These are phyloP conservation scores for Mobula hypostoma DNA, from an alignment of 2,113 vertebrate species.

Conservation along the genomic window DNA sequence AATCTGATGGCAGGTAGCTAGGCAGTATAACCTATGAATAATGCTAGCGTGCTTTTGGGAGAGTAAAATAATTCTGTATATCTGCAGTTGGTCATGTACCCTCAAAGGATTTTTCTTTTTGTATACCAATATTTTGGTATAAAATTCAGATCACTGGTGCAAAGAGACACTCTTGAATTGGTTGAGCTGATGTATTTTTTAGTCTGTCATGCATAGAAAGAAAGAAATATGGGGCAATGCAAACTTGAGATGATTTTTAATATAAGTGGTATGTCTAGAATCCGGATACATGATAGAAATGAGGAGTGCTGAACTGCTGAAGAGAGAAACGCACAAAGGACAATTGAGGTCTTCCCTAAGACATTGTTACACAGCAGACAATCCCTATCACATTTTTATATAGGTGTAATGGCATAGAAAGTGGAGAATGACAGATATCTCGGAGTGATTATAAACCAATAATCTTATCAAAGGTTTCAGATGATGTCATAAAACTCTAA, in stretches of 20 bases:
- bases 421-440: slow-evolving; percentile 12
- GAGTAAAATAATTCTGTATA: not conserved
- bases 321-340: not conserved
- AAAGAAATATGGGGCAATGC: not conserved
- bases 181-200: not conserved
- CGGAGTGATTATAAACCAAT: slow-evolving; percentile 17
- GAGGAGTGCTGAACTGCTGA: not conserved
- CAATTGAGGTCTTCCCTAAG: not conserved
- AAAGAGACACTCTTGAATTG: not conserved
- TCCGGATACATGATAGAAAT: not conserved
- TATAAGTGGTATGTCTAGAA: not conserved
- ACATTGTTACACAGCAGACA: not conserved
- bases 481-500: slow-evolving; percentile 22
- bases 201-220: not conserved
- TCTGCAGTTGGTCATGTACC: not conserved
- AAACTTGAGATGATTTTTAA: not conserved
- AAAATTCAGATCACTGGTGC: not conserved
- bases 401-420: slow-evolving; percentile 16
- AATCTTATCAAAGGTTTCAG: slow-evolving; percentile 30
- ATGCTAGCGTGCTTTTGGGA: not conserved
- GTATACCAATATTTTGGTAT: not conserved
- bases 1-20: not conserved
- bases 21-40: not conserved
- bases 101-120: not conserved
- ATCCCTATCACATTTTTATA: not conserved